Evolutionary conservation across 2,113 vertebrate species (phyloP).

Genomic region (Rhinogobius similis): DNA sequence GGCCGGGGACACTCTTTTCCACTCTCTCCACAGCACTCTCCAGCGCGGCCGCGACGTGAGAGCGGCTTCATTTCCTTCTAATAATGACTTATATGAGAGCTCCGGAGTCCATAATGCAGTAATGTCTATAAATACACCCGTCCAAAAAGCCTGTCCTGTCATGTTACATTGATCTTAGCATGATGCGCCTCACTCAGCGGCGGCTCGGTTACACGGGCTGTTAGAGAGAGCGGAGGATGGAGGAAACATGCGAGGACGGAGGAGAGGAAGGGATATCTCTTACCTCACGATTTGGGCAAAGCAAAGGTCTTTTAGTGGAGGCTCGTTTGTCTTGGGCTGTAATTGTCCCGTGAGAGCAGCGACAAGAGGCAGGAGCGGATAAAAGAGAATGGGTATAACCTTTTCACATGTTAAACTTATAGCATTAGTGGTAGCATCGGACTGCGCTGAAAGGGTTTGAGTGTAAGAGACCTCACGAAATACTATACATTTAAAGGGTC

Average conservation of each 20-base stretch:
- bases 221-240: conserved; percentile 15
- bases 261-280: conserved; percentile 7
- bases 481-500: not conserved
- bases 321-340: conserved; percentile 48
- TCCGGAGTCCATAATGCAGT: conserved; percentile 43
- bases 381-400: conserved; percentile 15
- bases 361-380: conserved; percentile 10
- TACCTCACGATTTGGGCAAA: conserved; percentile 13
- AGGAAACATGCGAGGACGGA: not conserved
- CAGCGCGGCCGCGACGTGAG: not conserved
- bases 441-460: not conserved
- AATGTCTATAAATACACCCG: conserved; percentile 68
- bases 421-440: conserved; percentile 5
- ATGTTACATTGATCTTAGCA: conserved; percentile 71
- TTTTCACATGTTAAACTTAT: conserved; percentile 11
- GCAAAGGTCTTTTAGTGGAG: conserved; percentile 40
- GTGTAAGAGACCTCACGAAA: not conserved
- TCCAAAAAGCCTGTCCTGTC: conserved; percentile 68
- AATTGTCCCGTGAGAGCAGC: conserved; percentile 28
- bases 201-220: conserved; percentile 49
- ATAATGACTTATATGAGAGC: conserved; percentile 56
- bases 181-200: conserved; percentile 60
- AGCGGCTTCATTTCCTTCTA: conserved; percentile 57
- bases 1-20: conserved; percentile 62
- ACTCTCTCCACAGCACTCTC: conserved; percentile 51